These are phyloP conservation scores for Nemoura dubitans DNA, from an alignment of 2,888 invertebrate genomes.

Conservation along the genomic window DNA sequence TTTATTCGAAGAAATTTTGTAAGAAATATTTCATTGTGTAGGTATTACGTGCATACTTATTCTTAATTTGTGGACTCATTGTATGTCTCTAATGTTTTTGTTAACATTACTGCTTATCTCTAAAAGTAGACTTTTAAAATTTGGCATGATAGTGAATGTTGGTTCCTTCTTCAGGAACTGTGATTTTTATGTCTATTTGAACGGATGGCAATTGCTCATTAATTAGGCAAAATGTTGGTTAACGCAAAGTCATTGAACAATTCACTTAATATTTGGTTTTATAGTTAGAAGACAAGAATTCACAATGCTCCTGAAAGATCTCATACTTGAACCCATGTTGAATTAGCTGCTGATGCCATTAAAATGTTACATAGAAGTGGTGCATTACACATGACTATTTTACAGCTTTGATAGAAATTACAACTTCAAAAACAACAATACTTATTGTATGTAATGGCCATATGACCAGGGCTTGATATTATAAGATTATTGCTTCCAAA, in stretches of 20 bases:
- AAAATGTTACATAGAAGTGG: neutral
- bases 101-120: neutral
- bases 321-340: neutral
- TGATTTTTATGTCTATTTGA: neutral
- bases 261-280: neutral
- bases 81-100: neutral
- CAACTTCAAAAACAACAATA: neutral
- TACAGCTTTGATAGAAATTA: no score
- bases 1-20: neutral
- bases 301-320: neutral
- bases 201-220: conserved; percentile 22
- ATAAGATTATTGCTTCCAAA: neutral
- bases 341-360: neutral
- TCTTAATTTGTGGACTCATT: neutral
- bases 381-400: neutral
- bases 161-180: neutral
- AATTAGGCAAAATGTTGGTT: conserved; percentile 26
- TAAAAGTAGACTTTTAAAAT: neutral
- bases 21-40: neutral
- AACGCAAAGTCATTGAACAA: neutral
- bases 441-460: neutral
- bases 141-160: neutral
- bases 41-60: neutral
- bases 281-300: neutral
- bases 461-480: neutral